Base-by-base conservation (phyloP, 1,140 invertebrate species). In the Theocolax elegans region DNA sequence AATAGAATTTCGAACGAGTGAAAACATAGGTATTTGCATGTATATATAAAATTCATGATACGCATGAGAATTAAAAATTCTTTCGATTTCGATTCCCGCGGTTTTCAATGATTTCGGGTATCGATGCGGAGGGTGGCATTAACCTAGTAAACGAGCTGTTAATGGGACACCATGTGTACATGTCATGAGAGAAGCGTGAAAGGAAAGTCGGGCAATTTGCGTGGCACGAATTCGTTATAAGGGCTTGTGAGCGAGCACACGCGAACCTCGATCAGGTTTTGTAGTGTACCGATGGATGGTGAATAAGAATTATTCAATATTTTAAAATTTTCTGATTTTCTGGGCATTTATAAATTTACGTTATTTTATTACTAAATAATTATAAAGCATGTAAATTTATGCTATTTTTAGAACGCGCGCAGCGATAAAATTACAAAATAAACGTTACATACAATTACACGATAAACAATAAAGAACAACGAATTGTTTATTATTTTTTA, bases 141-240 rank as follows among this genome's bases (percentile, higher is more conserved):
- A 76, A 77, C 70, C 74, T 72, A 79, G 68, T 77, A 74, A 67
- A 17, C 1, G n/a, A 72, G 64, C 71, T 63, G 62, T 75, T 75
- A 73, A 79, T 75, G 59, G 72, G 53, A 53, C 71, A 56, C 58
- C 62, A 71, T 65, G 72, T 40, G 49, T 38, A 27, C 56, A 63
- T 35, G 27, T 23, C 60, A n/a, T 15, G 53, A 42, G 54, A 29
- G 35, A 54, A 54, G 48, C 44, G 49, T 49, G 68, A 75, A 77
- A 79, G 72, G 81, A 83, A 83, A 84, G 82, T 80, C 56, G 73
- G 60, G 68, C 59, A 23, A 68, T 17, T 40, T 40, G 75, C 81
- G 78, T 84, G 82, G 44, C 29, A 67, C 67, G 83, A 84, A 84
- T 85, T 27, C 71, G 72, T 54, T 44, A 83, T 80, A 25, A 19